A percentile compares a stretch with the other conserved stretches of the same genome.
Evolutionary conservation across 1,140 invertebrate species (phyloP).

Genomic region (Drosophila pectinifera): DNA sequence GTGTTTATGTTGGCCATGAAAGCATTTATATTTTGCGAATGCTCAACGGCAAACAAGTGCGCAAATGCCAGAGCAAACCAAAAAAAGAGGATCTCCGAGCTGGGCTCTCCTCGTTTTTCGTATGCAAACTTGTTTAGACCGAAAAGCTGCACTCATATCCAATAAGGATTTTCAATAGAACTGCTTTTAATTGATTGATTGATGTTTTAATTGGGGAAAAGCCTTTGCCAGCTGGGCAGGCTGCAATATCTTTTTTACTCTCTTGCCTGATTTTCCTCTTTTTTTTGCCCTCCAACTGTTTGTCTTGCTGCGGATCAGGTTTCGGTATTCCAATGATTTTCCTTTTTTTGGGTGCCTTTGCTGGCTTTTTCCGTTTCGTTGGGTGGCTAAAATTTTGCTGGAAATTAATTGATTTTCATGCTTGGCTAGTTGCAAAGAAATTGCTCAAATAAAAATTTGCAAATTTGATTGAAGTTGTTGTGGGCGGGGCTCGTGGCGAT

Average conservation of each 20-base stretch:
- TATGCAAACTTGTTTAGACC: constrained; percentile 69
- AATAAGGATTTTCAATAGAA: constrained; percentile 74
- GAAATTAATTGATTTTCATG: constrained; percentile 83
- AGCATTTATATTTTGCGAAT: constrained; percentile 70
- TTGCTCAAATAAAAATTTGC: constrained; percentile 82
- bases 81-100: constrained; percentile 34
- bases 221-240: constrained; percentile 54
- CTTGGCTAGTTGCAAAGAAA: constrained; percentile 77
- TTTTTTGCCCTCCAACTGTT: constrained; percentile 25
- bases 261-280: constrained; percentile 4
- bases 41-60: constrained; percentile 69
- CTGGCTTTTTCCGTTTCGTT: constrained; percentile 43
- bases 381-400: constrained; percentile 70
- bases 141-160: constrained; percentile 67
- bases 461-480: constrained; percentile 81
- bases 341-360: constrained; percentile 22
- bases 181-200: constrained; percentile 83
- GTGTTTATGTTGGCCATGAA: constrained; percentile 51
- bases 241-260: constrained; percentile 35
- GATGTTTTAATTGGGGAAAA: constrained; percentile 83
- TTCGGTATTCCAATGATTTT: constrained; percentile 41
- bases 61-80: constrained; percentile 44
- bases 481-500: constrained; percentile 15
- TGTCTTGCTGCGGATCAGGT: constrained; percentile 52
- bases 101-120: constrained; percentile 15